Percentiles rank a stretch among this genome's conserved stretches.
Conservation (phyloP, 2,113 vertebrate species). For the Lycaon pictus region DNA sequence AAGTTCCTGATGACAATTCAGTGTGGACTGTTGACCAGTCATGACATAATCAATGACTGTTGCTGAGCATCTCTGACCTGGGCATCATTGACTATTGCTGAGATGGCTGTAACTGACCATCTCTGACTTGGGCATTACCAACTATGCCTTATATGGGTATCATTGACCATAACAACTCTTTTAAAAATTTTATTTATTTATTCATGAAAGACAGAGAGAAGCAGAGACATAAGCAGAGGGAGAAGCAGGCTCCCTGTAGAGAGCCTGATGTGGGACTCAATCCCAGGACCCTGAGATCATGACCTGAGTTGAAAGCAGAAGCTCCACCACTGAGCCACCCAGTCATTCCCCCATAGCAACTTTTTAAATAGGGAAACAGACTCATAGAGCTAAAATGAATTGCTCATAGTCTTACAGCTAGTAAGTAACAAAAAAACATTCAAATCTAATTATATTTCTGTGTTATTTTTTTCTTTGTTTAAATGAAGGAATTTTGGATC, state of each 20-base stretch:
- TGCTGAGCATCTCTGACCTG: not conserved
- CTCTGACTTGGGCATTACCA: not conserved
- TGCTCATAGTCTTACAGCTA: not conserved
- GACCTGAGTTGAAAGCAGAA: too few relatives aligned
- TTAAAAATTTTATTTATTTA: too few relatives aligned
- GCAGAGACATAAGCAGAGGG: too few relatives aligned
- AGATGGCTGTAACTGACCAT: fast-evolving
- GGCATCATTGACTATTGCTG: fast-evolving
- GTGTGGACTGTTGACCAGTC: fast-evolving
- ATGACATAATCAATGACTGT: fast-evolving
- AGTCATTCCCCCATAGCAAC: not conserved
- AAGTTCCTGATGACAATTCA: not conserved
- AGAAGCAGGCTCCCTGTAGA: too few relatives aligned
- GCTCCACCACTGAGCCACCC: too few relatives aligned
- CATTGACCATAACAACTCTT: not conserved
- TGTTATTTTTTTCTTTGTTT: not conserved
- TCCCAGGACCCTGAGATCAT: too few relatives aligned
- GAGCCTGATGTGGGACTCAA: too few relatives aligned
- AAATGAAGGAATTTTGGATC: not conserved
- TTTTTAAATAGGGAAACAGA: not conserved
- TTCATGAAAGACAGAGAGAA: too few relatives aligned
- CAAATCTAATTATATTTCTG: not conserved
- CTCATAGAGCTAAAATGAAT: not conserved
- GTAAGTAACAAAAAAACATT: not conserved
- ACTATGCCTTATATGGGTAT: not conserved